Conservation (phyloP, 2,113 vertebrate species). For the Pica pica region DNA sequence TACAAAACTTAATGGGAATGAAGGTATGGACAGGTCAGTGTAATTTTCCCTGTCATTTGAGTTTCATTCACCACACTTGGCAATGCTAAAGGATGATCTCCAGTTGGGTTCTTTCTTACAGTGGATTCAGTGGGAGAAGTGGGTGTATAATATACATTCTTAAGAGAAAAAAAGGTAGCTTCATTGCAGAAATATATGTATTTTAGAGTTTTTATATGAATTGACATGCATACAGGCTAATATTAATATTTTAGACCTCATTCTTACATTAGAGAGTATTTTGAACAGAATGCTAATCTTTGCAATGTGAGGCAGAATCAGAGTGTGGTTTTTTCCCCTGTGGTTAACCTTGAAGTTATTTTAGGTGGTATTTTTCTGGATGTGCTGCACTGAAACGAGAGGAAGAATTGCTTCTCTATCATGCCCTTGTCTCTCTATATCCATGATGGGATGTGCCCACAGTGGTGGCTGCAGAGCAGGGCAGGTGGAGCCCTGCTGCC, state of each 20-base stretch:
- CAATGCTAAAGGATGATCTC: background rate
- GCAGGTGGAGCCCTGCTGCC: background rate
- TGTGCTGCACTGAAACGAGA: background rate
- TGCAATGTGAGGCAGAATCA: background rate
- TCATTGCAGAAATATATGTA: background rate
- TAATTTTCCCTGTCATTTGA: background rate
- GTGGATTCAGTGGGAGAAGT: background rate
- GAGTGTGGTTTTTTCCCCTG: background rate
- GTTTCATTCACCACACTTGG: background rate
- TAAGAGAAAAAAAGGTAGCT: background rate
- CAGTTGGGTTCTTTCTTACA: background rate
- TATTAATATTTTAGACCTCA: background rate
- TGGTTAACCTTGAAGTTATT: background rate
- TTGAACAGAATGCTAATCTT: background rate
- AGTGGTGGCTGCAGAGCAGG: background rate
- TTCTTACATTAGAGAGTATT: background rate
- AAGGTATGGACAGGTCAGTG: background rate
- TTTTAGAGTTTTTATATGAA: background rate
- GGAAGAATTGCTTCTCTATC: background rate
- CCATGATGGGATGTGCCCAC: background rate
- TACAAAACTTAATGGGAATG: background rate
- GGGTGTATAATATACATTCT: background rate
- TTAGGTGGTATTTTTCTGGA: background rate
- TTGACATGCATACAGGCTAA: background rate
- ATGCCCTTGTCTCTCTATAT: background rate